phyloP scores from a whole-genome alignment of 2,888 invertebrate species.

The Amphipoea lucens region DNA sequence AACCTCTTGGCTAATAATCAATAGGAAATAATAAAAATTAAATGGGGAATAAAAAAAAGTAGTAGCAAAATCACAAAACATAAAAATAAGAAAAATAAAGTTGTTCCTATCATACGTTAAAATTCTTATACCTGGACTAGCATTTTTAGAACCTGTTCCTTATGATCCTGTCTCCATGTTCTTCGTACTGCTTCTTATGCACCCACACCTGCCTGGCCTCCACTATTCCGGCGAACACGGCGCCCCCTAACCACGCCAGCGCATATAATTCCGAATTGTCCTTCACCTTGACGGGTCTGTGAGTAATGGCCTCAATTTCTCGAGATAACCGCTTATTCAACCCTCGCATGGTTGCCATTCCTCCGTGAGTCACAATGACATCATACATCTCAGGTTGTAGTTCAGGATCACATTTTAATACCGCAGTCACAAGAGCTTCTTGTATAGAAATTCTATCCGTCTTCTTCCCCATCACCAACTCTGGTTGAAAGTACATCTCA shows the following conservation, averaged over 20 bases:
- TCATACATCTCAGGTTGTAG: conserved; percentile 73
- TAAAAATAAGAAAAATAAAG: neutral
- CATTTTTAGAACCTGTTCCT: conserved; percentile 74
- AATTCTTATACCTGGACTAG: neutral
- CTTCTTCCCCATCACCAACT: conserved; percentile 64
- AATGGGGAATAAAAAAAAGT: neutral
- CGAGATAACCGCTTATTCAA: conserved; percentile 72
- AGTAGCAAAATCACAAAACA: neutral
- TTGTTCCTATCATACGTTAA: neutral
- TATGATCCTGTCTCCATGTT: conserved; percentile 80
- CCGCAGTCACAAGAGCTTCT: conserved; percentile 71
- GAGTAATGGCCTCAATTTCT: conserved; percentile 72
- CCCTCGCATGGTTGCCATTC: conserved; percentile 77
- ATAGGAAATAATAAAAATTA: neutral
- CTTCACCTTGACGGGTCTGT: conserved; percentile 72
- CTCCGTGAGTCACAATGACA: conserved; percentile 79
- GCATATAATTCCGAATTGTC: conserved; percentile 76
- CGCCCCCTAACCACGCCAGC: conserved; percentile 82
- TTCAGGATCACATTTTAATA: conserved; percentile 79
- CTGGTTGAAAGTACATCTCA: conserved; percentile 80
- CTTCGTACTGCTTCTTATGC: conserved; percentile 80
- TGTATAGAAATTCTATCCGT: conserved; percentile 73
- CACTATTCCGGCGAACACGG: conserved; percentile 79
- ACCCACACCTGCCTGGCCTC: conserved; percentile 78
- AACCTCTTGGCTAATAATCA: neutral